Evolutionary conservation across 2,888 invertebrate species (phyloP), one percentile per base, ranked within the genome.

Genomic region (Cylindroiulus punctatus): DNA sequence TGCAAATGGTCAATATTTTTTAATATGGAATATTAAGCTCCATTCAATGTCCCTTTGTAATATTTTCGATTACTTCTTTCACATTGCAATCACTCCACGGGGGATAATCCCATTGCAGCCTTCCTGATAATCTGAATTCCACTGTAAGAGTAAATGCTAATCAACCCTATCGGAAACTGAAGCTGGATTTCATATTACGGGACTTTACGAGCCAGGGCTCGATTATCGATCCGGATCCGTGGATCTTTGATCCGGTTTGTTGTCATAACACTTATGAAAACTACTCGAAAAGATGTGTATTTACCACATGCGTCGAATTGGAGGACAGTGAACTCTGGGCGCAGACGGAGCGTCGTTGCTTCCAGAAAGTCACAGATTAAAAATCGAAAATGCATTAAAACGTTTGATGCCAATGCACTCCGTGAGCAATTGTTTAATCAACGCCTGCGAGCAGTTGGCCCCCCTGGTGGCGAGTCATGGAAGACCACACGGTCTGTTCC

Each of bases 241-340:
- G 57, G 57, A 57, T 57, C 57, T 57, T 57, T 57, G n/a, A 57
- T 57, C 57, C 57, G 57, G 22, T 22, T 57, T 57, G 57, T 57
- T 57, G 19, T 57, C 57, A 57, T 57, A 57, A 57, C 57, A 57
- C 57, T 57, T 57, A 57, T n/a, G 57, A 57, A 57, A 57, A 57
- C 57, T 57, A 57, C 57, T 57, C 57, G 57, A 57, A 57, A 22
- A 19, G 19, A 7, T n/a, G 57, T n/a, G 57, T 57, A 47, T 47
- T 47, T 47, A 47, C 47, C 14, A 17, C 47, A 17, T 47, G 57
- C 57, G 57, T 19, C 5, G 57, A n/a, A 57, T n/a, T n/a, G n/a
- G n/a, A n/a, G 57, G 57, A n/a, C 57, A 57, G n/a, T 57, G 57
- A 57, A 57, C 57, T 8, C 57, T 5, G 22, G 1, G 52, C 12